Percentiles rank a stretch among this genome's conserved stretches.
Evolutionary conservation across 1,140 invertebrate species (phyloP).

Genomic region (Drosophila varians): DNA sequence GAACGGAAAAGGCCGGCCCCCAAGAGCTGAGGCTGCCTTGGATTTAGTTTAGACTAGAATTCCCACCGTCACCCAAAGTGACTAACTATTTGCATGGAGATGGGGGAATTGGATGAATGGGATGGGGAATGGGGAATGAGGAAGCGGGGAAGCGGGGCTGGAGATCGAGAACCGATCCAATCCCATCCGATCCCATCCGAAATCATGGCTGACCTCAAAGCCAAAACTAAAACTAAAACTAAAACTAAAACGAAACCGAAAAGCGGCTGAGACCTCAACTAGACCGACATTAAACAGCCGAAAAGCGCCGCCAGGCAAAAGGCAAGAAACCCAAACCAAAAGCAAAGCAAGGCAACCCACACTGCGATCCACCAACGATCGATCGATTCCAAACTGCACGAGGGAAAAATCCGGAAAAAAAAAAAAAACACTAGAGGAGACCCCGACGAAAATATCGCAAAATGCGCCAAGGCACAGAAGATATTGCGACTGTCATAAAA

Average conservation of each 20-base stretch:
- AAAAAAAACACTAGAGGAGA: constrained; percentile 15
- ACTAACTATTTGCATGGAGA: constrained; percentile 51
- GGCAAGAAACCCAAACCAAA: constrained; percentile 18
- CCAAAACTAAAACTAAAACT: constrained; percentile 47
- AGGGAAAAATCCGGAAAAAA: constrained; percentile 23
- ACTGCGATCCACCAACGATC: constrained; percentile 48
- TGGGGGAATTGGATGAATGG: background rate
- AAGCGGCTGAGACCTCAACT: constrained; percentile 47
- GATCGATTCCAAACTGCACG: constrained; percentile 68
- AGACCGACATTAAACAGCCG: constrained; percentile 48
- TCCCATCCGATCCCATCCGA: constrained; percentile 35
- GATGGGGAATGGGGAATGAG: background rate
- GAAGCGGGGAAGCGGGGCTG: too few relatives aligned
- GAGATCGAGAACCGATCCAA: constrained; percentile 1
- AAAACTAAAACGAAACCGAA: constrained; percentile 51
- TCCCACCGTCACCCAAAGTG: constrained; percentile 58
- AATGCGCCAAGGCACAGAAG: constrained; percentile 55
- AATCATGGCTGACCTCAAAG: constrained; percentile 75
- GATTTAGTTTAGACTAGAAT: constrained; percentile 47
- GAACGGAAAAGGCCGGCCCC: constrained; percentile 33
- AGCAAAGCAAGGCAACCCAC: too few relatives aligned
- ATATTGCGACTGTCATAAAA: constrained; percentile 83
- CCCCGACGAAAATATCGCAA: constrained; percentile 54
- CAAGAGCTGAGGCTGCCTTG: constrained; percentile 37
- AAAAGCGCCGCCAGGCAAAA: constrained; percentile 37